Conservation (phyloP, 2,888 invertebrate species). For the Pycnomerus fuliginosus region DNA sequence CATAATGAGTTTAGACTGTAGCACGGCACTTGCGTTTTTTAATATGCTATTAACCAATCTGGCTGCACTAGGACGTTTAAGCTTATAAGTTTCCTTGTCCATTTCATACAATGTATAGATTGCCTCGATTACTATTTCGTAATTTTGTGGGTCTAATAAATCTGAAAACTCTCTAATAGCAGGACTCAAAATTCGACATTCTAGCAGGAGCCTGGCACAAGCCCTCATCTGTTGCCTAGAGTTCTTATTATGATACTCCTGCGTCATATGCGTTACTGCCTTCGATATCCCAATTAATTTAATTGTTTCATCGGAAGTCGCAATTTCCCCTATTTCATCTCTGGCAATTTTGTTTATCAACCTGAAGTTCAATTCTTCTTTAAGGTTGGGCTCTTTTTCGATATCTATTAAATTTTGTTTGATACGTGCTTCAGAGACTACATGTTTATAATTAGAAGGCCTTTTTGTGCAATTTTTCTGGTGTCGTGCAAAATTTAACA, state of each 20-base stretch:
- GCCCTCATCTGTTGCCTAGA: background rate
- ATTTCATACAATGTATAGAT: background rate
- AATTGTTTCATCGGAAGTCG: background rate
- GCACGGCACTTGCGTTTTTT: background rate
- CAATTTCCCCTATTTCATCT: background rate
- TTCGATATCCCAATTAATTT: background rate
- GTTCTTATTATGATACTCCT: background rate
- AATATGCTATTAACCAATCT: background rate
- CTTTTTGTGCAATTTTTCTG: background rate
- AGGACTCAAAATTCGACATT: background rate
- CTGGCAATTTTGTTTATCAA: background rate
- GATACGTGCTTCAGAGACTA: background rate
- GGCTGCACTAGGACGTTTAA: background rate
- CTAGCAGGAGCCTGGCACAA: background rate
- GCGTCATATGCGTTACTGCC: background rate
- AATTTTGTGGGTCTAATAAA: background rate
- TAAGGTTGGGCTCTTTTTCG: background rate
- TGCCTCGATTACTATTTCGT: background rate
- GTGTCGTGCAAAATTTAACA: background rate
- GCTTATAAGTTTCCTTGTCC: background rate
- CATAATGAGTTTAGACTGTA: background rate
- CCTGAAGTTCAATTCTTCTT: background rate
- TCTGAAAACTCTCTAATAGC: background rate
- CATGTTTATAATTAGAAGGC: background rate
- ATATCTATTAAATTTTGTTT: background rate